These are phyloP conservation scores for Steatornis caripensis DNA, from an alignment of 2,113 vertebrate genomes.

Conservation along the genomic window DNA sequence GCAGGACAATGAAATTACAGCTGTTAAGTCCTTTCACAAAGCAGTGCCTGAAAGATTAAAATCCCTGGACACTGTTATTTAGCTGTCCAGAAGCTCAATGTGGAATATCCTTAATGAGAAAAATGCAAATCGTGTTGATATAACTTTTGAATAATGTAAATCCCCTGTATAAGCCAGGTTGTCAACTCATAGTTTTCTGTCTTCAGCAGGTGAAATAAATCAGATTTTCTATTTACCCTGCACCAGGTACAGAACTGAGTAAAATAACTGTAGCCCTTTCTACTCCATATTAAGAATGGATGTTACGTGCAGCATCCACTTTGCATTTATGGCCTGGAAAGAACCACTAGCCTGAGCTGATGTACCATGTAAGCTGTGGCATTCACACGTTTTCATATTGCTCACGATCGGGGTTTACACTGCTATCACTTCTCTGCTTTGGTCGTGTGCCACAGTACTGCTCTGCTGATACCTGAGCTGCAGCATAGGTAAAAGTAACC, in stretches of 20 bases:
- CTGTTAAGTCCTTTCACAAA: conserved; percentile 18
- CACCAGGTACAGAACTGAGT: neutral
- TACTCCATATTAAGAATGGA: neutral
- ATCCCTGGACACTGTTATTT: neutral
- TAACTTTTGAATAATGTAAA: neutral
- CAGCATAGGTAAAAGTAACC: neutral
- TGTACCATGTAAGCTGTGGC: neutral
- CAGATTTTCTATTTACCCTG: neutral
- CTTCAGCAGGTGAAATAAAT: neutral
- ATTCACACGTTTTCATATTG: neutral
- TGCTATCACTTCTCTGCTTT: neutral
- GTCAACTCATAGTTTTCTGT: neutral
- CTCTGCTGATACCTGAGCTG: neutral
- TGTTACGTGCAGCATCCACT: neutral
- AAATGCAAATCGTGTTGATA: neutral
- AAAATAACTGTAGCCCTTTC: neutral
- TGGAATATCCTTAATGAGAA: neutral
- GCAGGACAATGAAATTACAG: conserved; percentile 17
- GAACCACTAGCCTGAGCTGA: neutral
- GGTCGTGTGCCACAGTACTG: neutral
- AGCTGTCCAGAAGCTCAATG: neutral
- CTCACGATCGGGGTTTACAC: neutral
- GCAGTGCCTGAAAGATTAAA: conserved; percentile 1
- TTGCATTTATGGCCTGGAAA: neutral
- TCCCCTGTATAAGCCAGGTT: neutral